Evolutionary conservation across 2,797 vertebrate genomes (phyloP).

Genomic region (Poecile montanus): DNA sequence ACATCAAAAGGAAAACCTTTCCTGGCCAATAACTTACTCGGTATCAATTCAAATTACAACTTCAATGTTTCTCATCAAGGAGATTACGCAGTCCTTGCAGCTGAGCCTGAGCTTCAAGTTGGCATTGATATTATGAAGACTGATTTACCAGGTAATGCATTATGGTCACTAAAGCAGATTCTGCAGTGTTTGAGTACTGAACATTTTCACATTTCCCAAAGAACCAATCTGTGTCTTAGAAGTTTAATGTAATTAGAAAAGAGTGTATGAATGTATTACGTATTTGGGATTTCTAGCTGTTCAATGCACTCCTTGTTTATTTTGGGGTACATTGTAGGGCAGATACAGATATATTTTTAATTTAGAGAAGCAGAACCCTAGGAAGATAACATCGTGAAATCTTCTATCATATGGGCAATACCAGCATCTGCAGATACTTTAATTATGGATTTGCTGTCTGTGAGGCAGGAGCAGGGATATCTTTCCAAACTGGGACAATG

Average conservation of each 20-base stretch:
- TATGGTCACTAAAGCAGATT: not conserved
- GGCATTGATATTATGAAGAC: conserved; percentile 96
- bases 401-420: not conserved
- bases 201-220: not conserved
- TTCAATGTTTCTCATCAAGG: conserved; percentile 98
- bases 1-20: conserved; percentile 92
- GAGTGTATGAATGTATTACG: not conserved
- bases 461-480: not conserved
- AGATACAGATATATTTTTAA: not conserved
- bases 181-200: not conserved
- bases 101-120: conserved; percentile 86
- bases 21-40: conserved; percentile 74
- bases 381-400: not conserved
- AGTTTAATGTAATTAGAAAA: not conserved
- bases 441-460: not conserved
- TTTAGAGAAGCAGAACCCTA: not conserved
- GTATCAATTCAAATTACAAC: conserved; percentile 75
- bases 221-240: not conserved
- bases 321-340: not conserved
- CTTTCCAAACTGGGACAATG: not conserved
- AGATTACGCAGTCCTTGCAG: conserved; percentile 91
- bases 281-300: not conserved
- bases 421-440: not conserved
- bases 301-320: not conserved
- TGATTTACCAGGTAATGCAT: conserved; percentile 84